A percentile compares a stretch with the other conserved stretches of the same genome.
Evolutionary conservation across 2,888 invertebrate genomes (phyloP).

Genomic region (Ditula angustiorana): DNA sequence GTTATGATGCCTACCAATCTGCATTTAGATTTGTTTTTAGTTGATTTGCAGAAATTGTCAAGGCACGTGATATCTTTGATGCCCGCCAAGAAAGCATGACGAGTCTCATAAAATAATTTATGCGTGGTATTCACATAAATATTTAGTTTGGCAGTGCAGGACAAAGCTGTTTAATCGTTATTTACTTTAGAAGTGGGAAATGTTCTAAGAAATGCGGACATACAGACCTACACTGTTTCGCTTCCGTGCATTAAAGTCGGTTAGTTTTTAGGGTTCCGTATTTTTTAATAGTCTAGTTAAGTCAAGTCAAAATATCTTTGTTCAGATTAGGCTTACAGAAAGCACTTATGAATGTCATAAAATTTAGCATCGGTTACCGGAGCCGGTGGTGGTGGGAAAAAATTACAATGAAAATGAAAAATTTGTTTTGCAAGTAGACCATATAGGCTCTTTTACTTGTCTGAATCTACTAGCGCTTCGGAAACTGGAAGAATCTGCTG

Average conservation of each 20-base stretch:
- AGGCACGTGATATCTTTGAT: not conserved
- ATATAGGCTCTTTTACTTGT: too few species aligned
- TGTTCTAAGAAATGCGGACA: not conserved
- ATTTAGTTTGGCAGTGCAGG: constrained; percentile 28
- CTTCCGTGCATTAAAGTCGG: not conserved
- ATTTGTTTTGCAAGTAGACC: too few species aligned
- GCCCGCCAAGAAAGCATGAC: constrained; percentile 15
- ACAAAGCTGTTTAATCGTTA: constrained; percentile 6
- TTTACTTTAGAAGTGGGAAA: constrained; percentile 6
- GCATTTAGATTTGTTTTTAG: not conserved
- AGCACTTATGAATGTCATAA: too few species aligned
- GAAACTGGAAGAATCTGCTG: too few species aligned
- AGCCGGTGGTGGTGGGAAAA: too few species aligned
- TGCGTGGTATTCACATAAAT: constrained; percentile 3
- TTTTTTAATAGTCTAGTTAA: too few species aligned
- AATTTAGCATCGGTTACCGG: too few species aligned
- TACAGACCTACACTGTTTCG: not conserved
- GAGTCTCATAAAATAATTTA: constrained; percentile 10
- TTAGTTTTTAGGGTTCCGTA: not conserved
- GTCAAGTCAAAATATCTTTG: too few species aligned
- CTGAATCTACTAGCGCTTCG: too few species aligned
- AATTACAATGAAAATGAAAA: too few species aligned
- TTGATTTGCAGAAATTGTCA: not conserved
- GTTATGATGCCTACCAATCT: too few species aligned
- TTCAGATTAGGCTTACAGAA: too few species aligned